Conservation (phyloP, 2,797 vertebrate species). For the Megalops cyprinoides region DNA sequence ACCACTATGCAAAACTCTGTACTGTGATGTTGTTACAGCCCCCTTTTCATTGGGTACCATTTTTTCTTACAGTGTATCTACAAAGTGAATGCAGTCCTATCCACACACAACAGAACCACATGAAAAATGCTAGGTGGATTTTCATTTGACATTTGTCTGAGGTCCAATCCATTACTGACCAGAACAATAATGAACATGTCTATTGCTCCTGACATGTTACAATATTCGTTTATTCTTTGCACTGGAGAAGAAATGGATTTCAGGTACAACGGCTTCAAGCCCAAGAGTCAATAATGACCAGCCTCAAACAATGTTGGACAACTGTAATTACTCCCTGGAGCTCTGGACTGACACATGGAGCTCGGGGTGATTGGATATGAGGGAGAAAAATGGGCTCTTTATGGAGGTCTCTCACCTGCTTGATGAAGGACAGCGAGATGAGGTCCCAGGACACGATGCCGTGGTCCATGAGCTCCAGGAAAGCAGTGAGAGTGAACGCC, state of each 20-base stretch:
- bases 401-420: slow-evolving; percentile 79
- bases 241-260: too few relatives aligned
- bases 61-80: neutral
- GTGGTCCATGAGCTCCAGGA: slow-evolving; percentile 98
- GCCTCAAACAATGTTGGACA: neutral
- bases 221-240: neutral
- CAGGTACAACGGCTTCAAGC: neutral
- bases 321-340: neutral
- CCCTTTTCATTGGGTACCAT: neutral
- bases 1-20: neutral
- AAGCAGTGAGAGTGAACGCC: slow-evolving; percentile 97
- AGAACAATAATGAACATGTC: neutral
- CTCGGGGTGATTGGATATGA: neutral
- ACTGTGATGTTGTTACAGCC: neutral
- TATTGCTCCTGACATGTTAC: neutral
- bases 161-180: neutral
- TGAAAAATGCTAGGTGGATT: neutral
- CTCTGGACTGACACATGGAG: neutral
- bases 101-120: neutral
- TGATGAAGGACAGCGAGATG: slow-evolving; percentile 95
- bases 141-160: neutral
- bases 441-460: slow-evolving; percentile 98
- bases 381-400: neutral
- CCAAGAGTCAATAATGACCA: neutral
- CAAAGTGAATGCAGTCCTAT: neutral